Evolutionary conservation across 2,888 invertebrate genomes (phyloP), one percentile per base, ranked within the genome.

Genomic region (Odontomyia ornata): DNA sequence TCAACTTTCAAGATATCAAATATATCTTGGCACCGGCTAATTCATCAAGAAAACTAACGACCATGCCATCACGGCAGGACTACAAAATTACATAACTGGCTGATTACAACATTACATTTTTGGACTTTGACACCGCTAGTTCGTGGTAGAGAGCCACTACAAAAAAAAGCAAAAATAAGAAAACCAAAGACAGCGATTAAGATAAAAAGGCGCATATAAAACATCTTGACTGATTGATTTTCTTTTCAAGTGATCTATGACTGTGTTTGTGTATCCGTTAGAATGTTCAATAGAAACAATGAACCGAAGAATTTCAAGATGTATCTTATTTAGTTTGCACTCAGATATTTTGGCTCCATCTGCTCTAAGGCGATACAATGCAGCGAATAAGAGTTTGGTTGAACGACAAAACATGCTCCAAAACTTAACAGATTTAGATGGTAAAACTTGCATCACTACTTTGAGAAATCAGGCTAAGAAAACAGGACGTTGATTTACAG

Each of bases 281-380:
- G 43, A 43, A 52, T 52, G 52, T 52, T 3, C 52, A 4, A 52
- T 36, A 52, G 52, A 52, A 15, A 52, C 52, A 52, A 4, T 52
- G 52, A 52, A 52, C 15, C 1, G 23, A 30, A 28, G 64, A 67
- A 67, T 67, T 36, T 67, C 43, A 65, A 65, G n/a, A 30, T 36
- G 23, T 9, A 67, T 67, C 23, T 43, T 15, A 43, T 43, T 36
- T 13, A 4, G 11, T 25, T 23, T 60, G 60, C 25, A 11, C 7
- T 23, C 5, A 43, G 67, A 67, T 67, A 67, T 67, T 67, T 67
- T 67, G 67, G 67, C 67, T 23, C 43, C 67, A 67, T 67, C 18
- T 43, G 67, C 18, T 67, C 23, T 67, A 30, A 36, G 36, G 5
- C 9, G 3, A 5, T 36, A 0, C 56, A 18, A 56, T 11, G 56